Evolutionary conservation across 64 coral and sea anemone species (phyloP), one percentile per base, ranked within the genome.

Genomic region (Actinia tenebrosa): DNA sequence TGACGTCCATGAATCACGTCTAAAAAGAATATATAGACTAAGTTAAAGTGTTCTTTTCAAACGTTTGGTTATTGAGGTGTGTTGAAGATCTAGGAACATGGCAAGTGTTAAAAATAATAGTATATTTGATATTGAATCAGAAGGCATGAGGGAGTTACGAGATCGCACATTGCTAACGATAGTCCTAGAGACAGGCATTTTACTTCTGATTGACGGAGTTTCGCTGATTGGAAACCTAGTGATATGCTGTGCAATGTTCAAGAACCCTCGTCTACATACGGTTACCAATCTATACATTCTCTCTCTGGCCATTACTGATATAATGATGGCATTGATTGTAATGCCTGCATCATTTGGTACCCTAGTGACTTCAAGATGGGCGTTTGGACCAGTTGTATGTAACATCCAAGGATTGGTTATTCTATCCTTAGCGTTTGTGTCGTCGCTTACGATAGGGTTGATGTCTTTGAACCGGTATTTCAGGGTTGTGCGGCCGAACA

Each of bases 391-490:
- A 0, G 20, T 27, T 25, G 14, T 66, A n/a, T 92, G 90, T 46
- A 60, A 87, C 62, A 64, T 64, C 13, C 90, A 92, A 72, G 90
- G 85, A 20, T 82, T 47, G 30, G 84, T 87, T 11, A 78, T 87
- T 9, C 20, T 83, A 7, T 56, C 82, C n/a, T 52, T 92, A 45
- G 85, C 86, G 3, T 92, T 68, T 16, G 62, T 75, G 14, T 71
- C 85, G 19, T 77, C 78, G 85, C 47, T 56, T 60, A 92, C 84
- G 4, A 69, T 92, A 30, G 80, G 72, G 2, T 69, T 92, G 43
- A 92, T 47, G 27, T 85, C 90, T 13, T 58, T 92, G 18, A 92
- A 92, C 20, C 45, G 86, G 77, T 92, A 87, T 92, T 92, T 82
- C 42, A 69, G 90, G 22, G 69, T 91, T 7, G 89, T 91, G 11